Conservation (phyloP, 2,888 invertebrate species). For the Netelia melanura region DNA sequence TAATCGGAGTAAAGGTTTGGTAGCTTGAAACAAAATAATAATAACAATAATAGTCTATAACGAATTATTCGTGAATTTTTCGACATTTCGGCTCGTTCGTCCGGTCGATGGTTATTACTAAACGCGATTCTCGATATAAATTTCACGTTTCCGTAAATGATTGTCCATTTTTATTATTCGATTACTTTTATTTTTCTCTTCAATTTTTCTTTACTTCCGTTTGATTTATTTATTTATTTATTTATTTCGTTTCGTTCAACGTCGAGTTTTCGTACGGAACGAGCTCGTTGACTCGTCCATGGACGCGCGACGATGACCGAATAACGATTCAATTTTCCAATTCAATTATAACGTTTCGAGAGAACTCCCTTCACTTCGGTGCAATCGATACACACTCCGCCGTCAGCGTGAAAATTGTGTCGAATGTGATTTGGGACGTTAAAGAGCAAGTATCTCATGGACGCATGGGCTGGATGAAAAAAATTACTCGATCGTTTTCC, state of each 20-base stretch:
- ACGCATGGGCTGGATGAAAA: background rate
- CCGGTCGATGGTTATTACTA: slow-evolving; percentile 3
- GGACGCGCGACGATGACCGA: background rate
- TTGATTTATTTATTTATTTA: too few species aligned
- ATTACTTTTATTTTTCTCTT: slow-evolving; percentile 4
- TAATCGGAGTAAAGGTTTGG: slow-evolving; percentile 67
- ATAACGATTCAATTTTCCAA: background rate
- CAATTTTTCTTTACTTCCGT: too few species aligned
- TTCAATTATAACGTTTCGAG: background rate
- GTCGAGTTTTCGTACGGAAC: too few species aligned
- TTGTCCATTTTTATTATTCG: slow-evolving; percentile 8
- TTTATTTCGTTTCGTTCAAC: too few species aligned
- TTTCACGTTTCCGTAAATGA: background rate
- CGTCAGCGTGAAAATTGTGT: background rate
- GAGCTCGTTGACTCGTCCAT: too few species aligned
- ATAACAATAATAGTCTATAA: slow-evolving; percentile 31
- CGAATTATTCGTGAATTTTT: slow-evolving; percentile 10
- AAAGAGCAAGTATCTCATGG: too few species aligned
- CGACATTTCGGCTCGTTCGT: slow-evolving; percentile 17
- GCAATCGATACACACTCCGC: background rate
- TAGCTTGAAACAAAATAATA: slow-evolving; percentile 51
- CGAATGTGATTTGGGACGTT: background rate
- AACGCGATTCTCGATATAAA: slow-evolving; percentile 24
- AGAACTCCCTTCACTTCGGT: background rate
- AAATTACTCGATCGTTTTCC: background rate